Evolutionary conservation across 1,140 invertebrate species (phyloP).

Genomic region (Nephila pilipes): DNA sequence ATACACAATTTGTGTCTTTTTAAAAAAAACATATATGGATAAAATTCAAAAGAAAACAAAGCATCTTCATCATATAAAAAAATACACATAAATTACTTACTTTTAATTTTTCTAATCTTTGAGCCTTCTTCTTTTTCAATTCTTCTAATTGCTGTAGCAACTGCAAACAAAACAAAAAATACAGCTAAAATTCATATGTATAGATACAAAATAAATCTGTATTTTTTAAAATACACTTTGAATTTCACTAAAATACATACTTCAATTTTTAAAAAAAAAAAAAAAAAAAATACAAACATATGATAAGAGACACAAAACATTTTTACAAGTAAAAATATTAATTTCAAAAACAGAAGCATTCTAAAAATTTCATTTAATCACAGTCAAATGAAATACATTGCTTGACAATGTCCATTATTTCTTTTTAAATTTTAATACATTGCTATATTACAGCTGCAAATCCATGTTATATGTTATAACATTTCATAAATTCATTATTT

Average conservation of each 20-base stretch:
- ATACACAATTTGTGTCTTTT: background rate
- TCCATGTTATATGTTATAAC: too few relatives aligned
- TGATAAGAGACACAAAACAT: background rate
- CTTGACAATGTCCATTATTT: too few relatives aligned
- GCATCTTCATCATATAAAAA: too few relatives aligned
- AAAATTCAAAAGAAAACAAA: too few relatives aligned
- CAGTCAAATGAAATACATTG: too few relatives aligned
- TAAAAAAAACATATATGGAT: background rate
- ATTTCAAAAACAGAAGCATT: too few relatives aligned
- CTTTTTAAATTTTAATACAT: too few relatives aligned
- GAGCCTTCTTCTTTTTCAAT: slow-evolving; percentile 65
- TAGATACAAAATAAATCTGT: background rate
- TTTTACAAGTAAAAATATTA: background rate
- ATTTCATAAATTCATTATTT: too few relatives aligned
- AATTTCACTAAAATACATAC: background rate
- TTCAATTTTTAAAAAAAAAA: background rate
- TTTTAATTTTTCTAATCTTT: slow-evolving; percentile 41
- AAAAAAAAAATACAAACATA: background rate
- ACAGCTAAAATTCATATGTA: background rate
- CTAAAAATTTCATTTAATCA: too few relatives aligned
- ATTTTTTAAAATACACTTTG: background rate
- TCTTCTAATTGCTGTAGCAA: slow-evolving; percentile 62
- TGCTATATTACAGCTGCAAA: too few relatives aligned
- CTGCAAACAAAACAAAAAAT: slow-evolving; percentile 15
- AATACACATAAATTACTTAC: background rate